Base-by-base conservation (phyloP, 2,113 vertebrate genomes). In the Rhinopithecus roxellana region DNA sequence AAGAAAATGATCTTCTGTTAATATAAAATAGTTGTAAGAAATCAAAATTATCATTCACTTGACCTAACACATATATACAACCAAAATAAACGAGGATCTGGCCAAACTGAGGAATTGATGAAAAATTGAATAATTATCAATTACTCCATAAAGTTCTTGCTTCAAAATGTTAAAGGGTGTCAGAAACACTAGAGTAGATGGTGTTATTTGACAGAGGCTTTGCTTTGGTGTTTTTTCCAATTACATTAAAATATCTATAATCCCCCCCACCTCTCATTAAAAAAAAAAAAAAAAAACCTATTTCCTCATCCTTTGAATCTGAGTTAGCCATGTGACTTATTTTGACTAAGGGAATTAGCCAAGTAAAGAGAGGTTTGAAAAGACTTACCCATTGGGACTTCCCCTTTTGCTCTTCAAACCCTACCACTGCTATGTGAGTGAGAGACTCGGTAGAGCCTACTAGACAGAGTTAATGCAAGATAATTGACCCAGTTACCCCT, bases 401-500 rank as follows among this genome's bases (percentile, higher is more conserved):
- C 52, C 25, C 5, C 14, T 70, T 85, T n/a, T 55, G 43, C 25
- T 92, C 35, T 92, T 69, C 23, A 64, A 67, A 61, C 12, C 6
- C 27, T 64, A 13, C 8, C 69, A 30, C 22, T 13, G 22, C 23
- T 93, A 9, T 38, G 38, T 77, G 55, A 84, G 40, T 35, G 43
- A 57, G 12, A 38, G 38, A 38, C 52, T 48, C 72, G 20, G 25
- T 38, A 40, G 57, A 79, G 32, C 9, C 59, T 90, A 8, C 48
- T 57, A 32, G 75, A 78, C 45, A 59, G 22, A 80, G 16, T 55
- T 55, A 35, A 48, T 61, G 48, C 82, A 18, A 59, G 6, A 17
- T 13, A 6, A 6, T 13, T 27, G 13, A 48, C 50, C n/a, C 27
- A 32, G 2, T 23, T 43, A 40, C 0, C 2, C 2, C 17, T 30